A percentile compares a stretch with the other conserved stretches of the same genome.
Conservation (phyloP, 2,888 invertebrate species). For the Ophioninae sp. region DNA sequence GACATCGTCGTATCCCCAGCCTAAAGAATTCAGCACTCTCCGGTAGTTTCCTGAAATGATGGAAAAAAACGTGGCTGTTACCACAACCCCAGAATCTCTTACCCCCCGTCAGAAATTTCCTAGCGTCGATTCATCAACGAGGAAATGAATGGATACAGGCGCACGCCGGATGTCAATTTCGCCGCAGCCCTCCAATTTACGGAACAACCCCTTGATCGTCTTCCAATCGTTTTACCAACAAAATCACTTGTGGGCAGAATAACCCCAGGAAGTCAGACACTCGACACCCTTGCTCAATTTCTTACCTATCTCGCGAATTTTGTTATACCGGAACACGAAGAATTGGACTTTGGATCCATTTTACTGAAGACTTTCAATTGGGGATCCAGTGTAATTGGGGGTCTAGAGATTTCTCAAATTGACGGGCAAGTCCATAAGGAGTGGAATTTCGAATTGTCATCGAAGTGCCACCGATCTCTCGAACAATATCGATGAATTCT, state of each 20-base stretch:
- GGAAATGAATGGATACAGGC: slow-evolving; percentile 48
- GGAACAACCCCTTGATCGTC: slow-evolving; percentile 27
- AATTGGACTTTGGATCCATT: neutral
- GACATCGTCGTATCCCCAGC: neutral
- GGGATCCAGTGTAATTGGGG: neutral
- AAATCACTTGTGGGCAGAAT: neutral
- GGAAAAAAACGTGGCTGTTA: neutral
- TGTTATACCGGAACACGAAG: neutral
- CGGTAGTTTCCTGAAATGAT: neutral
- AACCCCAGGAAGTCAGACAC: neutral
- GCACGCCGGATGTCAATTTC: slow-evolving; percentile 36
- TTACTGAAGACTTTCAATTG: neutral
- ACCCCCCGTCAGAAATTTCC: slow-evolving; percentile 31
- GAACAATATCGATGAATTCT: neutral
- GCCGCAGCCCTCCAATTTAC: slow-evolving; percentile 46
- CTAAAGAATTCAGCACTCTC: neutral
- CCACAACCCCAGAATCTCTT: slow-evolving; percentile 6
- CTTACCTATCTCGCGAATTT: neutral
- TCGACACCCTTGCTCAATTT: neutral
- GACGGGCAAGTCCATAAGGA: neutral
- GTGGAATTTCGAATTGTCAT: neutral
- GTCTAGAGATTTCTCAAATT: neutral
- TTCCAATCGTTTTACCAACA: neutral
- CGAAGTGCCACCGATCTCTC: neutral
- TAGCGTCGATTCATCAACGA: slow-evolving; percentile 20